These are phyloP conservation scores for Drosophila anceps DNA, from an alignment of 2,888 invertebrate species.

Conservation along the genomic window DNA sequence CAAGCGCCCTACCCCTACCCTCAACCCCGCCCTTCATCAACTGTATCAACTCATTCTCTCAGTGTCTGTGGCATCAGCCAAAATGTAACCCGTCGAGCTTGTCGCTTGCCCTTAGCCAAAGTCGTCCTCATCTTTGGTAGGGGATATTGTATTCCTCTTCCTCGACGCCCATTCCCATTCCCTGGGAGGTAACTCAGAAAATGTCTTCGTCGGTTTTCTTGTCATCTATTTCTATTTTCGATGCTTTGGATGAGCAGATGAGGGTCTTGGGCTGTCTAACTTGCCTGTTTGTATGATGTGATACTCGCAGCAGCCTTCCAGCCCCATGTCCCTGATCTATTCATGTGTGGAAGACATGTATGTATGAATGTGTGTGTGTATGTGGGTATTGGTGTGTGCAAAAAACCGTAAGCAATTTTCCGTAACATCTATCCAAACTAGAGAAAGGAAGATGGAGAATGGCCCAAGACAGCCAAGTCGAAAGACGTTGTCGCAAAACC, in stretches of 20 bases:
- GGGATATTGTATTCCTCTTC: conserved; percentile 7
- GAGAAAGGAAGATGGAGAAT: background rate
- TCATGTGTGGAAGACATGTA: conserved; percentile 70
- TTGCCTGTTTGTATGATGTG: conserved; percentile 80
- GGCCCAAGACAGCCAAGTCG: conserved; percentile 57
- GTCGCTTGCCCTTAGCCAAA: conserved; percentile 79
- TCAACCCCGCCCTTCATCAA: background rate
- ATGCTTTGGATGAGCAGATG: conserved; percentile 76
- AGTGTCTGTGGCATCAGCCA: conserved; percentile 45
- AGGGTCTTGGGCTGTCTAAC: conserved; percentile 80
- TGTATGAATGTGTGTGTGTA: conserved; percentile 40
- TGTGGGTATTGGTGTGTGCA: conserved; percentile 60
- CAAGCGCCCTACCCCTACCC: background rate
- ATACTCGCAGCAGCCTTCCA: conserved; percentile 31
- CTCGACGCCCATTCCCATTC: conserved; percentile 24
- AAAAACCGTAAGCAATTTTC: conserved; percentile 82
- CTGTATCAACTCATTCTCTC: conserved; percentile 33
- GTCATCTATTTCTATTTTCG: conserved; percentile 80
- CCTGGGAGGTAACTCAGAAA: conserved; percentile 37
- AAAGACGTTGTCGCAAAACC: conserved; percentile 61
- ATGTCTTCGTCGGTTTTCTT: conserved; percentile 78
- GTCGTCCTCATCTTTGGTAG: conserved; percentile 58
- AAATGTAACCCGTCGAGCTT: conserved; percentile 68
- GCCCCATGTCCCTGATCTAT: conserved; percentile 38
- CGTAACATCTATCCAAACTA: conserved; percentile 77